Percentiles rank a stretch among this genome's conserved stretches.
Evolutionary conservation across 2,797 vertebrate species (phyloP).

Genomic region (Acanthurus leucopareius): DNA sequence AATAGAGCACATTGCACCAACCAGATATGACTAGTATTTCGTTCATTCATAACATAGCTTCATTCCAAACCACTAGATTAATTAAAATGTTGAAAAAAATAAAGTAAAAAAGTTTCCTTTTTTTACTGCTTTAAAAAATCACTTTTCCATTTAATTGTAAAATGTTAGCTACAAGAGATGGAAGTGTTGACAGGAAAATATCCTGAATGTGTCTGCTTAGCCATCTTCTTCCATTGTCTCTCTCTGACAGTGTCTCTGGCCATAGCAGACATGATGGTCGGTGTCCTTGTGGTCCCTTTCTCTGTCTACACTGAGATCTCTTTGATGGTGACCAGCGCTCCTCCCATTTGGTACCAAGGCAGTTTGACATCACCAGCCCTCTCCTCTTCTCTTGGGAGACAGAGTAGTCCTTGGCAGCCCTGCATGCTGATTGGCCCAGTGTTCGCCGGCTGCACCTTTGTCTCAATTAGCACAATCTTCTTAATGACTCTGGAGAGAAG

Average conservation of each 20-base stretch:
- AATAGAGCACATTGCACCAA: not conserved
- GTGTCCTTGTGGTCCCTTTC: constrained; percentile 88
- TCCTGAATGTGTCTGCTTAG: not conserved
- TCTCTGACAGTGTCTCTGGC: constrained; percentile 86
- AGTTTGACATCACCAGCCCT: constrained; percentile 36
- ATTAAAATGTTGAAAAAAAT: not conserved
- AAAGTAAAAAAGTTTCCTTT: not conserved
- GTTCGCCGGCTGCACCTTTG: constrained; percentile 89
- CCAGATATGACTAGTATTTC: not conserved
- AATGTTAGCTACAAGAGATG: not conserved
- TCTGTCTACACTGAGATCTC: constrained; percentile 88
- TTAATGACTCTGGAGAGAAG: constrained; percentile 89
- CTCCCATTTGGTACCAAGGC: constrained; percentile 84
- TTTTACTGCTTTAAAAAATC: not conserved
- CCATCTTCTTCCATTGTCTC: constrained; percentile 16
- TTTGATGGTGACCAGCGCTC: constrained; percentile 82
- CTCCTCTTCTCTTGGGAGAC: constrained; percentile 41
- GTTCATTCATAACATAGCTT: not conserved
- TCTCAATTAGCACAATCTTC: constrained; percentile 91
- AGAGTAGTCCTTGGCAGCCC: constrained; percentile 80
- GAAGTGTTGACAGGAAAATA: not conserved
- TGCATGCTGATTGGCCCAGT: constrained; percentile 88
- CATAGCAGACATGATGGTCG: constrained; percentile 89
- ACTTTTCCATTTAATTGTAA: not conserved
- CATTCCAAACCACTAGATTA: not conserved